phyloP scores from a whole-genome alignment of 2,113 vertebrate genomes.

The Tenebrosternarchus preto region DNA sequence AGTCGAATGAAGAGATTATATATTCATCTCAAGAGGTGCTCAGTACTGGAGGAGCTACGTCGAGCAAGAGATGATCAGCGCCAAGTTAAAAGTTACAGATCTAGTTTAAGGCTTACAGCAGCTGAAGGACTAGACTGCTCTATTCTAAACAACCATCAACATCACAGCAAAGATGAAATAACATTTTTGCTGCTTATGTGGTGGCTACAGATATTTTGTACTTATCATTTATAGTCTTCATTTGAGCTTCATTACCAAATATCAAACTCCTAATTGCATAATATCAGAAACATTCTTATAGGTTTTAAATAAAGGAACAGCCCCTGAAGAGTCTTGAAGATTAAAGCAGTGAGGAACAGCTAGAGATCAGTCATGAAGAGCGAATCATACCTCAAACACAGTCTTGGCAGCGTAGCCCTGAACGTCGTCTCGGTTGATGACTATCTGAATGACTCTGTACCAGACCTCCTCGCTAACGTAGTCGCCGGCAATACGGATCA shows the following conservation, averaged over 20 bases:
- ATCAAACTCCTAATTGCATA: background rate
- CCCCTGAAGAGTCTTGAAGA: background rate
- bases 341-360: background rate
- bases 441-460: constrained; percentile 93
- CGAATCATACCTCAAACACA: constrained; percentile 82
- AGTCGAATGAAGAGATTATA: background rate
- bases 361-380: background rate
- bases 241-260: too few species aligned
- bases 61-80: too few species aligned
- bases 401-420: constrained; percentile 94
- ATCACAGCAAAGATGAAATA: too few species aligned
- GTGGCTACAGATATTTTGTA: too few species aligned
- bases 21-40: background rate
- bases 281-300: background rate
- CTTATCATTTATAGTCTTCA: too few species aligned
- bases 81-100: too few species aligned
- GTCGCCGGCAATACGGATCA: constrained; percentile 91
- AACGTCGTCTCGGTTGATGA: constrained; percentile 91
- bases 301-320: background rate
- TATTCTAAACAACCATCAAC: too few species aligned
- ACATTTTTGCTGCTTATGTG: too few species aligned
- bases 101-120: too few species aligned
- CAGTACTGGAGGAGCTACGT: too few species aligned
- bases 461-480: constrained; percentile 94
- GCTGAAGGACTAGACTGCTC: too few species aligned